phyloP scores from a whole-genome alignment of 2,113 vertebrate species.

The human (Homo sapiens) region GRCh38 chr1:201653501-201654000 shows the following conservation, averaged over 20 bases:
- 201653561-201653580: background rate
- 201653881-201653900: background rate
- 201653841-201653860: fast-evolving
- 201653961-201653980: background rate
- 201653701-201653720: fast-evolving
- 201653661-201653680: background rate
- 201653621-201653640: background rate
- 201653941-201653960: background rate
- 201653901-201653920: background rate
- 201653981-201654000: background rate
- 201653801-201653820: background rate
- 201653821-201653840: background rate
- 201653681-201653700: background rate
- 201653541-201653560: background rate
- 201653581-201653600: background rate
- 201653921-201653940: background rate
- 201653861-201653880: background rate
- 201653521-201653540: background rate
- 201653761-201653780: background rate
- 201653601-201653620: background rate
- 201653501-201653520: no score
- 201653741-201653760: background rate
- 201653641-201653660: background rate
- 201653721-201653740: background rate
- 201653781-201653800: background rate